Conservation (phyloP, 2,888 invertebrate genomes). For the Ptilodon capucinus region DNA sequence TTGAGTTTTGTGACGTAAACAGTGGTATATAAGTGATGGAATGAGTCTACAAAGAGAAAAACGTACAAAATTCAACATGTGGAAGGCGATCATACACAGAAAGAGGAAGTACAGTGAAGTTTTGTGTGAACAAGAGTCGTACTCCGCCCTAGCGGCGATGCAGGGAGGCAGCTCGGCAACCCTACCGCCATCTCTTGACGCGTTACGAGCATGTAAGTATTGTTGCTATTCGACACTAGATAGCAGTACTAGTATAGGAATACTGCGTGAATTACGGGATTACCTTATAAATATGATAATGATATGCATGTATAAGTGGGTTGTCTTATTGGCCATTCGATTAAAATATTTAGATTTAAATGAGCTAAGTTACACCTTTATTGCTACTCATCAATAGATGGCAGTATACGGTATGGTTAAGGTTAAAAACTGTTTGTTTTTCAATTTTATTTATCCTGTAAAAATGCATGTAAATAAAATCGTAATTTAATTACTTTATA, state of each 20-base stretch:
- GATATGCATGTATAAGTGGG: too few relatives aligned
- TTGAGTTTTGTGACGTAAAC: background rate
- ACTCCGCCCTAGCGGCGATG: slow-evolving; percentile 75
- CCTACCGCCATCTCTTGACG: slow-evolving; percentile 78
- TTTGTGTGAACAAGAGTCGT: slow-evolving; percentile 68
- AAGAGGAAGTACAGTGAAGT: slow-evolving; percentile 75
- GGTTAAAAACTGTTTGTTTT: too few relatives aligned
- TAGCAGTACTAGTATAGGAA: slow-evolving; percentile 45
- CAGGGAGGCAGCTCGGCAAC: slow-evolving; percentile 75
- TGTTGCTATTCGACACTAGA: slow-evolving; percentile 61
- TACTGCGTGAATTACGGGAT: too few relatives aligned
- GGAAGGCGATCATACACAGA: slow-evolving; percentile 74
- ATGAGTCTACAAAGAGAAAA: slow-evolving; percentile 74
- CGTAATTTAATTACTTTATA: too few relatives aligned
- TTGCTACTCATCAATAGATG: background rate
- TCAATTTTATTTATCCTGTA: too few relatives aligned
- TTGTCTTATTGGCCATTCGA: too few relatives aligned
- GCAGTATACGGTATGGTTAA: too few relatives aligned
- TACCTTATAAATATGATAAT: too few relatives aligned
- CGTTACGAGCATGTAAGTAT: slow-evolving; percentile 77
- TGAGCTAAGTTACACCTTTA: too few relatives aligned
- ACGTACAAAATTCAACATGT: slow-evolving; percentile 70
- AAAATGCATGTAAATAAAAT: too few relatives aligned
- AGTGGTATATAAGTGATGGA: slow-evolving; percentile 3
- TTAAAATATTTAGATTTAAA: too few relatives aligned